Base-by-base conservation (phyloP, 2,113 vertebrate species). In the Scytalopus superciliaris region DNA sequence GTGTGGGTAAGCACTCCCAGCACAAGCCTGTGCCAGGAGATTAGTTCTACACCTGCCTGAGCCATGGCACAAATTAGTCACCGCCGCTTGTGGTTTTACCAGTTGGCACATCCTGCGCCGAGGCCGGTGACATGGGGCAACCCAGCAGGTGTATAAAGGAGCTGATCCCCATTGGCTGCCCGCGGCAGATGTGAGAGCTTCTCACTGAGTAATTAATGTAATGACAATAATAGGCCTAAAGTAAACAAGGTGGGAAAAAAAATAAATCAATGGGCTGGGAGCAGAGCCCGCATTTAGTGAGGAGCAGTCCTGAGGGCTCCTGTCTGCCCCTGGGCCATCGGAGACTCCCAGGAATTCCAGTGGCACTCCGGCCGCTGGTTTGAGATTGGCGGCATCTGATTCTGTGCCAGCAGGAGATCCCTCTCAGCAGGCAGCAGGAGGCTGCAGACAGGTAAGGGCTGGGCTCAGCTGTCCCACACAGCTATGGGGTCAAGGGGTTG, bases 211-310 rank as follows among this genome's bases (percentile, higher is more conserved):
- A 97, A 97, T 98, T 97, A 97, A 89, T 53, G 53, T 93, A 97
- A 97, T 97, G 94, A 94, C 94, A 97, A 95, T 96, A 97, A 97
- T 81, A 96, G 96, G 89, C 91, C 79, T 79, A 96, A 95, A 96
- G 96, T 97, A 97, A 97, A 98, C 95, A 97, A 84, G 84, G 91
- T 13, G 62, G 68, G 81, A 87, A 56, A 47, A 57, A 72, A 83
- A 76, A 60, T 87, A 96, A 97, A 97, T 97, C 97, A 92, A 97
- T 97, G 91, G 72, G 59, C 79, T 45, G 49, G 28, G 87, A 93
- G 88, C 90, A 93, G 94, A 94, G 93, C 92, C 91, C 4, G 1
- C 92, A 84, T 70, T 96, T 47, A 57, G 80, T 28, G 10, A 42
- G 74, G 76, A 96, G 80, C 74, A 67, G 92, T n/a, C 53, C 70